Evolutionary conservation across 2,113 vertebrate species (phyloP).

Genomic region (Balaeniceps rex): DNA sequence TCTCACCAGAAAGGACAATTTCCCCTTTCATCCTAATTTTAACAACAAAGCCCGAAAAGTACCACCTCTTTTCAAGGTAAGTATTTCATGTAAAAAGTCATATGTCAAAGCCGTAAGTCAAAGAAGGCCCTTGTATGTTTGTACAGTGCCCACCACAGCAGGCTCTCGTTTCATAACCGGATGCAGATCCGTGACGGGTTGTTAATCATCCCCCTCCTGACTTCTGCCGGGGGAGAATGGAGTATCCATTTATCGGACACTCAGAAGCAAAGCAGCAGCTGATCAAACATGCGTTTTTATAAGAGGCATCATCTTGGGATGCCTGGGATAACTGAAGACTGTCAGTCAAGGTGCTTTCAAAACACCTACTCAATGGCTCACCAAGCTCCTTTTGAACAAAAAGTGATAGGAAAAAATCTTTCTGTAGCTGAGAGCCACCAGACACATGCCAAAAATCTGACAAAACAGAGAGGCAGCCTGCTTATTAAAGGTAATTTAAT

Average conservation of each 20-base stretch:
- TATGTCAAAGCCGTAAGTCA: background rate
- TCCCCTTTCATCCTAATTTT: background rate
- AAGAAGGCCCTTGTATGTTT: background rate
- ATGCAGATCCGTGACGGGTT: background rate
- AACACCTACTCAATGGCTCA: background rate
- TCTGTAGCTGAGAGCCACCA: background rate
- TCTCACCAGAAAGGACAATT: background rate
- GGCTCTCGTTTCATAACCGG: background rate
- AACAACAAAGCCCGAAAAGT: background rate
- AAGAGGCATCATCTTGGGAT: background rate
- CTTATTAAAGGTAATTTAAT: slow-evolving; percentile 17
- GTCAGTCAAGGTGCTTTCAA: background rate
- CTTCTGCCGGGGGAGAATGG: background rate
- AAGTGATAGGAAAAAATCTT: background rate
- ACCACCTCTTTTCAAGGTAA: background rate
- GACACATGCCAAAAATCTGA: background rate
- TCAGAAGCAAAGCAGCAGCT: background rate
- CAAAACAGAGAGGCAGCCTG: background rate
- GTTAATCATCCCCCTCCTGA: background rate
- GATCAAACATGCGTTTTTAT: background rate
- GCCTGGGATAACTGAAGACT: background rate
- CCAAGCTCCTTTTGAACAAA: background rate
- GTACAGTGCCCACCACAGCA: background rate
- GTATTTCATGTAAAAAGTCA: background rate
- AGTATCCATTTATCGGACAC: background rate